phyloP scores from a whole-genome alignment of 2,888 invertebrate genomes.

The Hirtodrosophila duncani region DNA sequence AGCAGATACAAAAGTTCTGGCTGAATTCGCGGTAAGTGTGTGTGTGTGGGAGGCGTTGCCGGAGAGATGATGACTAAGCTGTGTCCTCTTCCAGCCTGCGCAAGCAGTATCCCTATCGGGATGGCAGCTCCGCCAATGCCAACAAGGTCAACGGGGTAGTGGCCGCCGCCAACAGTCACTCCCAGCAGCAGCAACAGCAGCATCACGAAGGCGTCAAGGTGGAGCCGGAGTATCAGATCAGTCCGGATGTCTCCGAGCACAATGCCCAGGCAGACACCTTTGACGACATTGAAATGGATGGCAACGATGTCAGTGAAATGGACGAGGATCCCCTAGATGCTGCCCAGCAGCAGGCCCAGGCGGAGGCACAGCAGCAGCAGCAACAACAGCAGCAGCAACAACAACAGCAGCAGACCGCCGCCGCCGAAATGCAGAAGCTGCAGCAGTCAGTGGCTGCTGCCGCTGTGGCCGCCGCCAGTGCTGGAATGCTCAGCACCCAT shows the following conservation, averaged over 20 bases:
- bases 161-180: slow-evolving; percentile 28
- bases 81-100: slow-evolving; percentile 65
- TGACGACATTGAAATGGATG: slow-evolving; percentile 75
- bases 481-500: slow-evolving; percentile 66
- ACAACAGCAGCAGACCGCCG: slow-evolving; percentile 45
- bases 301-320: slow-evolving; percentile 54
- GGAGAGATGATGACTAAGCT: no score
- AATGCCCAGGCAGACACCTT: slow-evolving; percentile 69
- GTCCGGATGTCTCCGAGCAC: slow-evolving; percentile 66
- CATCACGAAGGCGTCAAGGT: slow-evolving; percentile 67
- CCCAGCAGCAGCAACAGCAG: slow-evolving; percentile 48
- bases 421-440: slow-evolving; percentile 57
- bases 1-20: slow-evolving; percentile 78
- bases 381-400: slow-evolving; percentile 49
- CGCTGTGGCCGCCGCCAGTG: slow-evolving; percentile 50
- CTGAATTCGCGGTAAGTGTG: slow-evolving; percentile 75
- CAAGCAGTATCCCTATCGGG: slow-evolving; percentile 75
- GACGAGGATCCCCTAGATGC: slow-evolving; percentile 63
- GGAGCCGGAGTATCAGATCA: slow-evolving; percentile 73
- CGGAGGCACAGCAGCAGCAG: slow-evolving; percentile 41
- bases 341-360: slow-evolving; percentile 38
- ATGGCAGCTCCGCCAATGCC: slow-evolving; percentile 21
- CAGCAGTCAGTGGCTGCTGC: slow-evolving; percentile 45
- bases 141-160: slow-evolving; percentile 22
- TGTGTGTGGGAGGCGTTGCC: slow-evolving; percentile 1